Conservation (phyloP, 1,140 invertebrate species). For the Drosophila cardini region DNA sequence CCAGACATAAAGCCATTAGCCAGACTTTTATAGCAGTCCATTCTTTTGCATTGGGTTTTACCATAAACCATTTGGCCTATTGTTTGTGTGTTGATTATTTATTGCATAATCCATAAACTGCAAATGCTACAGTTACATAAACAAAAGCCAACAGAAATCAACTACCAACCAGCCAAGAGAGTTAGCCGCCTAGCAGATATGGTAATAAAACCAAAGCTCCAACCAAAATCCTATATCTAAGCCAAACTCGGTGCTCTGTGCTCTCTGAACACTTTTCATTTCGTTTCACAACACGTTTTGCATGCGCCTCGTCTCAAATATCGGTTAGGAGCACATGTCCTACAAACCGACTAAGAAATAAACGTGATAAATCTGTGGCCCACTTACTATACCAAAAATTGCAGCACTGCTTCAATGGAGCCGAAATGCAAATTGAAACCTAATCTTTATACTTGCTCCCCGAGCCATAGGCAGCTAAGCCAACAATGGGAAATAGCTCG, state of each 20-base stretch:
- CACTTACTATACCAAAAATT: conserved; percentile 71
- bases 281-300: conserved; percentile 53
- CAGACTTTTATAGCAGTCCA: conserved; percentile 68
- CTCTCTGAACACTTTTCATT: conserved; percentile 48
- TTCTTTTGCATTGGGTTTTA: conserved; percentile 57
- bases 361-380: conserved; percentile 78
- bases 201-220: conserved; percentile 70
- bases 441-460: conserved; percentile 62
- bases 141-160: conserved; percentile 61
- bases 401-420: conserved; percentile 72
- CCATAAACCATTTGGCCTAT: conserved; percentile 49
- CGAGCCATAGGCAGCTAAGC: conserved; percentile 18
- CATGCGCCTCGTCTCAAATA: conserved; percentile 52
- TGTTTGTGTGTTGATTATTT: conserved; percentile 70
- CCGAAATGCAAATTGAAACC: conserved; percentile 82
- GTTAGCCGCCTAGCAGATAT: conserved; percentile 72
- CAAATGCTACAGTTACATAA: conserved; percentile 75
- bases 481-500: conserved; percentile 15
- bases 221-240: not conserved
- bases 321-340: conserved; percentile 82
- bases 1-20: conserved; percentile 54
- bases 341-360: conserved; percentile 76
- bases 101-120: conserved; percentile 82
- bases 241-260: conserved; percentile 6
- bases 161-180: conserved; percentile 64